These are phyloP conservation scores for Aleiodes testaceus DNA, from an alignment of 2,888 invertebrate species.

Conservation along the genomic window DNA sequence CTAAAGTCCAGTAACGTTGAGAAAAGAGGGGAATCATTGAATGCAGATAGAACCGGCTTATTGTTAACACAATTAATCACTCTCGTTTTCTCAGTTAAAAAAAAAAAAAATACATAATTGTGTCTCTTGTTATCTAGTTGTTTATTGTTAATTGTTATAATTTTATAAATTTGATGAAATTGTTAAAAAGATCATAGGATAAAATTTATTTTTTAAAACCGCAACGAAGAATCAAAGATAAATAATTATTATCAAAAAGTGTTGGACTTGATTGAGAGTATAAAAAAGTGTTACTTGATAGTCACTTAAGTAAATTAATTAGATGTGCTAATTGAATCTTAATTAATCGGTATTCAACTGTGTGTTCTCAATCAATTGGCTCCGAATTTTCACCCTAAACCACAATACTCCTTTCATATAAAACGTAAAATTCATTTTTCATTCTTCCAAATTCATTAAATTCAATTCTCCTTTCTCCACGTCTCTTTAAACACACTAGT, in stretches of 20 bases:
- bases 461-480: background rate
- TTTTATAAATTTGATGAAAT: conserved; percentile 7
- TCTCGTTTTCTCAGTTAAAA: background rate
- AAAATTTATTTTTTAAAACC: conserved; percentile 11
- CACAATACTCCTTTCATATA: background rate
- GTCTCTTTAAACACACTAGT: background rate
- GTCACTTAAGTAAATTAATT: conserved; percentile 13
- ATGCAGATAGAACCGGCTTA: conserved; percentile 49
- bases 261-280: conserved; percentile 9
- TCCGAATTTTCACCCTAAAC: background rate
- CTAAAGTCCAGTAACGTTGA: background rate
- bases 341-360: background rate
- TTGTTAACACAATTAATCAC: conserved; percentile 40
- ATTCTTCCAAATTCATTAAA: conserved; percentile 22
- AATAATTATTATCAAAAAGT: conserved; percentile 9
- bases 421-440: too few species aligned
- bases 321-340: background rate
- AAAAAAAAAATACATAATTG: background rate
- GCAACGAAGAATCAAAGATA: background rate
- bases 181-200: conserved; percentile 3
- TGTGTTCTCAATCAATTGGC: conserved; percentile 10
- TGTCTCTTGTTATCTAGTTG: conserved; percentile 20
- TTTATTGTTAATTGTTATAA: conserved; percentile 10
- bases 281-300: conserved; percentile 25
- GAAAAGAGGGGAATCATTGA: background rate